A percentile compares a stretch with the other conserved stretches of the same genome.
These are phyloP conservation scores for Diarsia rubi DNA, from an alignment of 2,888 invertebrate genomes.

Conservation along the genomic window DNA sequence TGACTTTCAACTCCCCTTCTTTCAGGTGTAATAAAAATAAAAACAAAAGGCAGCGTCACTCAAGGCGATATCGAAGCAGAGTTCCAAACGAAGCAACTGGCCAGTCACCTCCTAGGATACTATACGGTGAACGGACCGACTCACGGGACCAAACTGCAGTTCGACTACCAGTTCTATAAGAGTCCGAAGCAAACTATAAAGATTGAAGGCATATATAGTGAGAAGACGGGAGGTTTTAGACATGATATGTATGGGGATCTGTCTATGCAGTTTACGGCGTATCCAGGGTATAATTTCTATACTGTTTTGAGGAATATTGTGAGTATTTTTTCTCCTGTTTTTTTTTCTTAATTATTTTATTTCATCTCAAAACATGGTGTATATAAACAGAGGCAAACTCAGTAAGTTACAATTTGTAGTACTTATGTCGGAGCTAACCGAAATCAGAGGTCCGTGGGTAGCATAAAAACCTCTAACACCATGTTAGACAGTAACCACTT, in stretches of 20 bases:
- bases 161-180: constrained; percentile 92
- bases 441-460: too few species aligned
- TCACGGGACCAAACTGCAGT: constrained; percentile 91
- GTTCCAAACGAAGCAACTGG: constrained; percentile 95
- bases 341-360: too few species aligned
- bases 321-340: constrained; percentile 68
- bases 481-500: too few species aligned
- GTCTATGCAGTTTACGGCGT: constrained; percentile 94
- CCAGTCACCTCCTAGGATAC: constrained; percentile 94
- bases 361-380: too few species aligned
- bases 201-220: constrained; percentile 86
- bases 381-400: too few species aligned
- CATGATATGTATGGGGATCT: constrained; percentile 92
- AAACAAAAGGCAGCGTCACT: constrained; percentile 91
- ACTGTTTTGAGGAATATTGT: constrained; percentile 92
- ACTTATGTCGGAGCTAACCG: too few species aligned
- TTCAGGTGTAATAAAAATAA: constrained; percentile 82
- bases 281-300: constrained; percentile 94
- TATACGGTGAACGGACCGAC: constrained; percentile 90
- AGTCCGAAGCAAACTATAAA: constrained; percentile 90
- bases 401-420: too few species aligned
- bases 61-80: constrained; percentile 94
- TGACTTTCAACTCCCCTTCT: background rate
- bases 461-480: too few species aligned
- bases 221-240: constrained; percentile 91